Evolutionary conservation across 2,113 vertebrate species (phyloP), one percentile per base, ranked within the genome.

Genomic region (Speoplatyrhinus poulsoni): DNA sequence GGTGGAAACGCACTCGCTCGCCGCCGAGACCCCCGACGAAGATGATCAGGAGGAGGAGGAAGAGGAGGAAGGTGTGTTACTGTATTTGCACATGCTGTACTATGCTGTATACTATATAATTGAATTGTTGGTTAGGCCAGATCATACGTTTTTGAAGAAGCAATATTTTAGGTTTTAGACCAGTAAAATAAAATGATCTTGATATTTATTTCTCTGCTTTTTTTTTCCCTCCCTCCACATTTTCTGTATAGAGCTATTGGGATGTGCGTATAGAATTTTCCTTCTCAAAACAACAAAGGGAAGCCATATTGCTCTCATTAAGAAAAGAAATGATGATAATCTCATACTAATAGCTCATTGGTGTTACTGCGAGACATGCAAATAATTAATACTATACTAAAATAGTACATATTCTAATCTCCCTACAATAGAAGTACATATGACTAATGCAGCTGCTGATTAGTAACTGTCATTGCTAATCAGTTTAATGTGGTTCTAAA

Each of bases 41-140:
- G 95, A 96, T 55, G 96, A 98, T 12, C 92, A 98, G 19, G 97
- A 98, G 6, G 96, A 98, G 1, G 95, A 96, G 32, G 95, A 96
- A 55, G 93, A 93, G 71, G 92, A 92, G 13, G 93, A 93, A 90
- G 96, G 97, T 93, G 73, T 70, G 87, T 46, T 3, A 12, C 9
- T 32, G 33, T 36, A 9, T 12, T 17, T 9, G 26, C 56, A 6
- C 19, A 26, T 32, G 19, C 19, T 19, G 19, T 19, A 58, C 7
- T 12, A 33, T 12, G 17, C 9, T 16, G 16, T 56, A 17, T 19
- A 10, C 9, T 56, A n/a, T 17, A 56, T 56, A n/a, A 17, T 19
- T 56, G n/a, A 16, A n/a, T 3, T 56, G 17, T 52, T 15, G 36
- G 36, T 47, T 19, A 16, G 15, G 46, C n/a, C 16, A 62, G 47